A percentile compares a stretch with the other conserved stretches of the same genome.
phyloP scores from a whole-genome alignment of 2,113 vertebrate genomes.

The Nanorana parkeri region DNA sequence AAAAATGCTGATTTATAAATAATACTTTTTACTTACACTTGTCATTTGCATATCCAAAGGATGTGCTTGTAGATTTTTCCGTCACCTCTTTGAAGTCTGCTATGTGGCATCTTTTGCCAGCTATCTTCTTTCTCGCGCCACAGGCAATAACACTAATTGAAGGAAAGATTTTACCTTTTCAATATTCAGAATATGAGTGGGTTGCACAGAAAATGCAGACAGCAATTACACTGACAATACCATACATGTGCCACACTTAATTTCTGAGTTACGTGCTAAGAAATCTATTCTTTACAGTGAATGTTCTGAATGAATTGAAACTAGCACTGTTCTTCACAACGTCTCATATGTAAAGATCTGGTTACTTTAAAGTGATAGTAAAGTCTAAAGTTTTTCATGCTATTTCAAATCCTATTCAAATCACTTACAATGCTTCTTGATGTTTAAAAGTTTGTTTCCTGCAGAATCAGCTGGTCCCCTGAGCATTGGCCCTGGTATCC shows the following conservation, averaged over 20 bases:
- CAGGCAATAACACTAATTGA: conserved; percentile 12
- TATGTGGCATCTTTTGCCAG: conserved; percentile 4
- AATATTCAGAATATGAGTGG: background rate
- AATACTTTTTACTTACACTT: background rate
- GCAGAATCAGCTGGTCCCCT: no score
- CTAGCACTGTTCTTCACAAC: no score
- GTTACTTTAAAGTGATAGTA: no score
- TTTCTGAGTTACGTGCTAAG: background rate
- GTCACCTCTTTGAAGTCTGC: conserved; percentile 25
- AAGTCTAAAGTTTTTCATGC: no score
- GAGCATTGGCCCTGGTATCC: no score
- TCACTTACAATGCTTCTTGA: no score
- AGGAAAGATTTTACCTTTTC: background rate
- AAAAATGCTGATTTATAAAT: conserved; percentile 7
- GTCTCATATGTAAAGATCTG: no score
- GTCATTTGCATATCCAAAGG: conserved; percentile 9
- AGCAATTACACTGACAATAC: background rate
- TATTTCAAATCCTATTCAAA: no score
- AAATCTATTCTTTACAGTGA: background rate
- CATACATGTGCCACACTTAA: background rate
- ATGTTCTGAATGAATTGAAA: background rate
- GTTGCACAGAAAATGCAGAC: background rate
- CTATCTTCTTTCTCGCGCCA: background rate
- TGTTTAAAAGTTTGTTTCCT: no score
- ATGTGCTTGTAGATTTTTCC: background rate